Base-by-base conservation (phyloP, 1,140 invertebrate genomes). In the Papilio helenus region DNA sequence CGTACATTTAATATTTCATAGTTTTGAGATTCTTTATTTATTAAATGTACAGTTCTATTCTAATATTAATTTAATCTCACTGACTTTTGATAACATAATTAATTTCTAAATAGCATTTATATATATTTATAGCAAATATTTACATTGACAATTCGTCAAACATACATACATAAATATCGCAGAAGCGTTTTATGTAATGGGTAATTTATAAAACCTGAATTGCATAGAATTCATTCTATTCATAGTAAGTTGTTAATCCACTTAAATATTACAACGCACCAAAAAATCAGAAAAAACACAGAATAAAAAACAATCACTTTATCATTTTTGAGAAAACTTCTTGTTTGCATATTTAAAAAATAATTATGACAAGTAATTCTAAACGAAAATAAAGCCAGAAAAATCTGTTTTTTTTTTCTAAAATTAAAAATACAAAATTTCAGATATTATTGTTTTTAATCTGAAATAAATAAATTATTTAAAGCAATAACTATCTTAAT, bases 61-160 rank as follows among this genome's bases (percentile, higher is more conserved):
- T 92, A 92, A 87, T 85, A 78, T 91, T 90, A 93, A 82, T 90
- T 90, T 94, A 94, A 94, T 94, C 92, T 94, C 92, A 94, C 92
- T 94, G 88, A 87, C 87, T 90, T 88, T 90, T 92, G 90, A 93
- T 91, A 92, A 90, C 84, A 88, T 92, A 91, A 90, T 93, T 89
- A 89, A 83, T 76, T 79, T 90, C 89, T 92, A 91, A 34, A 86
- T 93, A 94, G 91, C 90, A 88, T 91, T 87, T 76, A 76, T 58
- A 91, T 89, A 88, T 91, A 87, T 83, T 90, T 93, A 91, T 86
- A 89, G 90, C 89, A 79, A 90, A 88, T 93, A 94, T 94, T 90
- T 94, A 93, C 92, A 94, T 81, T 78, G 77, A 87, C 85, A 84
- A 82, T 79, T 73, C 26, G 44, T 74, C 44, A 81, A 87, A 84